A percentile compares a stretch with the other conserved stretches of the same genome.
Evolutionary conservation across 2,113 vertebrate genomes (phyloP).

Genomic region (Chrysochloris asiatica): DNA sequence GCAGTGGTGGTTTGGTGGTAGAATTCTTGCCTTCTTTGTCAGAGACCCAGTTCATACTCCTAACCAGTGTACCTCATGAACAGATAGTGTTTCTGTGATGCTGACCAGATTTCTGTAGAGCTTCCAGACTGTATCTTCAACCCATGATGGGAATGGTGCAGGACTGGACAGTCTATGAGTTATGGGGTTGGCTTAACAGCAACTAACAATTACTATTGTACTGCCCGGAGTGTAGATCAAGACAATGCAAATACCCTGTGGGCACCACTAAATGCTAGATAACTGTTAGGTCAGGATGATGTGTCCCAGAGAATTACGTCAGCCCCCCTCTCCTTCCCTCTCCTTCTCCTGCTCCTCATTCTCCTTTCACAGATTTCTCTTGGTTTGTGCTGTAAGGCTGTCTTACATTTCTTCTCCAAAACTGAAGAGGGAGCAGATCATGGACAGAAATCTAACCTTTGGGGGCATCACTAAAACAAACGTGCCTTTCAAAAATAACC

Average conservation of each 20-base stretch:
- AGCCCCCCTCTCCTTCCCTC: no score
- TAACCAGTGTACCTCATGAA: not conserved
- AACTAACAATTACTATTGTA: not conserved
- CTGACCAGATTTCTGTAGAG: not conserved
- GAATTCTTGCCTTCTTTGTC: not conserved
- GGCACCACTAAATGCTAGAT: not conserved
- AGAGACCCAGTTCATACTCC: not conserved
- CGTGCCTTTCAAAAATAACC: not conserved
- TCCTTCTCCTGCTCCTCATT: no score
- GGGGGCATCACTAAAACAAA: not conserved
- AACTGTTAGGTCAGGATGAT: no score
- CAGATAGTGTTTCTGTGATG: not conserved
- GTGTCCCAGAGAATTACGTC: not conserved
- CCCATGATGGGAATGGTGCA: not conserved
- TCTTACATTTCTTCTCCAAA: not conserved
- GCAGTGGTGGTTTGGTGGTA: no score
- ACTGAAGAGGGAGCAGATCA: not conserved
- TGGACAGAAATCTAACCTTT: not conserved
- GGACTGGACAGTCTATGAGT: not conserved
- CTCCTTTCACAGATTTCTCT: not conserved
- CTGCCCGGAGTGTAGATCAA: not conserved
- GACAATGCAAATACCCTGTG: accelerated
- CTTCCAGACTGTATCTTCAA: not conserved
- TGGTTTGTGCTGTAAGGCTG: not conserved
- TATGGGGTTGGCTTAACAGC: not conserved